A percentile compares a stretch with the other conserved stretches of the same genome.
Conservation (phyloP, 2,797 vertebrate genomes). For the Sebastes diploproa region DNA sequence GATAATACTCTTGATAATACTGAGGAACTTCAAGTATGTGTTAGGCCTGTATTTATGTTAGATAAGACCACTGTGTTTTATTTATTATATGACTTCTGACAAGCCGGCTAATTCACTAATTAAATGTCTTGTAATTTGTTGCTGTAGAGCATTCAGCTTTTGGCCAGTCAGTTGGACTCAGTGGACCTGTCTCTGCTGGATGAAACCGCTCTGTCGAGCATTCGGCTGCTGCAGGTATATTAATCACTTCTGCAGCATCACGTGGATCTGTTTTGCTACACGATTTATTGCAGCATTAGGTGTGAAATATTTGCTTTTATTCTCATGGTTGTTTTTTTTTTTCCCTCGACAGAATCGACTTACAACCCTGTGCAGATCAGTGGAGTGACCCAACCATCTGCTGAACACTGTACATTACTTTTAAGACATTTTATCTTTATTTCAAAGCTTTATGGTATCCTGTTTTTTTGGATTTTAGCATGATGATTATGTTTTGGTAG, state of each 20-base stretch:
- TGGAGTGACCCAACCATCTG: constrained; percentile 46
- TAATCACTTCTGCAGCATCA: background rate
- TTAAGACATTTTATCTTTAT: too few relatives aligned
- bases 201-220: constrained; percentile 73
- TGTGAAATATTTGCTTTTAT: background rate
- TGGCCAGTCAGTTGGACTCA: constrained; percentile 84
- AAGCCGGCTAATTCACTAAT: background rate
- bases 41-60: background rate
- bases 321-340: background rate
- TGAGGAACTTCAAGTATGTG: background rate
- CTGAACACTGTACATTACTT: too few relatives aligned
- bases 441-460: too few relatives aligned
- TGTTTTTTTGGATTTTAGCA: background rate
- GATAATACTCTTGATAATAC: background rate
- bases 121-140: background rate
- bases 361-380: constrained; percentile 69
- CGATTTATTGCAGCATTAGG: background rate
- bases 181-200: constrained; percentile 80
- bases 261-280: background rate
- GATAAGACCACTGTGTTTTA: background rate
- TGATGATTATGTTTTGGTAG: background rate
- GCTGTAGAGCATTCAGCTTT: constrained; percentile 80
- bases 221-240: constrained; percentile 78
- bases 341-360: constrained; percentile 74
- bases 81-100: background rate